Evolutionary conservation across 2,888 invertebrate genomes (phyloP).

Genomic region (Limnephilus auricula): DNA sequence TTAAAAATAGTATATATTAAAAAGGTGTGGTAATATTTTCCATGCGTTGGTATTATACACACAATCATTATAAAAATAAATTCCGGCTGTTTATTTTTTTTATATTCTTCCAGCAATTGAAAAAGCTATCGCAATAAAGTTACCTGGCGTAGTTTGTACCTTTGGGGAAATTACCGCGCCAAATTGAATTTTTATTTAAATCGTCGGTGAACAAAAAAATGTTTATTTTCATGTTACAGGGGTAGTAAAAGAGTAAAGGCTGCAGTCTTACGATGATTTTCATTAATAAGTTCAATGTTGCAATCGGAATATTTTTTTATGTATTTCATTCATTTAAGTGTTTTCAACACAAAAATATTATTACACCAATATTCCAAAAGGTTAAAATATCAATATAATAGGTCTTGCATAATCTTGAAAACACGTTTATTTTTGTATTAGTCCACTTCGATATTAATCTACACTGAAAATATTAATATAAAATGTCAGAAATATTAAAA

Average conservation of each 20-base stretch:
- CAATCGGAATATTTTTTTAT: too few relatives aligned
- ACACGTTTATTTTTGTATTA: too few relatives aligned
- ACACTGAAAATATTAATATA: too few relatives aligned
- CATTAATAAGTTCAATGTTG: background rate
- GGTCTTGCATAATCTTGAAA: too few relatives aligned
- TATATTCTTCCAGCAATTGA: background rate
- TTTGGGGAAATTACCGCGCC: background rate
- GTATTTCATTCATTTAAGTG: too few relatives aligned
- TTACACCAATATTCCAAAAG: too few relatives aligned
- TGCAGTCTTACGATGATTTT: background rate
- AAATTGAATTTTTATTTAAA: constrained; percentile 36
- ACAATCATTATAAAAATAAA: background rate
- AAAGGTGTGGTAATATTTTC: background rate
- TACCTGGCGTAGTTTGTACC: background rate
- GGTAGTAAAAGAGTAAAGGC: background rate
- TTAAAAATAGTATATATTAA: background rate
- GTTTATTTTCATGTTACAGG: background rate
- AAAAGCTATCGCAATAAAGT: constrained; percentile 5
- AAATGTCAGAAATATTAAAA: too few relatives aligned
- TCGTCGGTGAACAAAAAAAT: constrained; percentile 15
- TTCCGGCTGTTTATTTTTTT: background rate
- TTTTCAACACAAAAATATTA: too few relatives aligned
- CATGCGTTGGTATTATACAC: background rate
- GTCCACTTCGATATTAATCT: too few relatives aligned
- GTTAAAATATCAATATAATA: too few relatives aligned